These are phyloP conservation scores for Amorpha juglandis DNA, from an alignment of 2,888 invertebrate species.

Conservation along the genomic window DNA sequence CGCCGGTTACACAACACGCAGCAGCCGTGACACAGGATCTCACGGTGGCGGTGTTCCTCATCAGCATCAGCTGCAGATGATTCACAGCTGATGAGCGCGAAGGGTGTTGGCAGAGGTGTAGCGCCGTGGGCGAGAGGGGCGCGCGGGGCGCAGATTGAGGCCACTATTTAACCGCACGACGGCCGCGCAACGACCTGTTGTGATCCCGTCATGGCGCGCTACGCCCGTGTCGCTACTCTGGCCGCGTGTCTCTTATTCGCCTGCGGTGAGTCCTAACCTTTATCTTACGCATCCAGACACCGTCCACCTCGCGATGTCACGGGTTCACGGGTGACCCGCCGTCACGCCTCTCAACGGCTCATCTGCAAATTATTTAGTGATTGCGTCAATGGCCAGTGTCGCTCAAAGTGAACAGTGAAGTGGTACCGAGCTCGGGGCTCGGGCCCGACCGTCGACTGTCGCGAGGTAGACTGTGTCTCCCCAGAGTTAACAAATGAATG, in stretches of 20 bases:
- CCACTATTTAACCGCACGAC: slow-evolving; percentile 83
- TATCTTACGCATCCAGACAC: slow-evolving; percentile 76
- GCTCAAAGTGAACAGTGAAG: slow-evolving; percentile 78
- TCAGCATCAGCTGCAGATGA: slow-evolving; percentile 63
- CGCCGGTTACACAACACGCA: not conserved
- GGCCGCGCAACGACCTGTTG: slow-evolving; percentile 84
- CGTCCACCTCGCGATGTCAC: slow-evolving; percentile 79
- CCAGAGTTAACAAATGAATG: slow-evolving; percentile 65
- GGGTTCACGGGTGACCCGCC: slow-evolving; percentile 70
- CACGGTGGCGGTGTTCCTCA: not conserved
- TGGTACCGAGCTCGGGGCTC: slow-evolving; percentile 51
- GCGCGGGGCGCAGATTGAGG: slow-evolving; percentile 83
- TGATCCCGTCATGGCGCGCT: slow-evolving; percentile 85
- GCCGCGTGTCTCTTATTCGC: slow-evolving; percentile 83
- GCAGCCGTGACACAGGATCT: slow-evolving; percentile 2
- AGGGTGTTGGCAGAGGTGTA: slow-evolving; percentile 78
- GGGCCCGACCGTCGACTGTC: slow-evolving; percentile 46
- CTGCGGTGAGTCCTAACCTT: slow-evolving; percentile 84
- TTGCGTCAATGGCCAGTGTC: slow-evolving; percentile 68
- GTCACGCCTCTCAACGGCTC: slow-evolving; percentile 54
- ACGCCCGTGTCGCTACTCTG: slow-evolving; percentile 84
- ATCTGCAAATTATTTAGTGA: slow-evolving; percentile 65
- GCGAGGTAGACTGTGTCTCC: slow-evolving; percentile 73
- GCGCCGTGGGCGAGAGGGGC: slow-evolving; percentile 81
- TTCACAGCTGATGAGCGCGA: slow-evolving; percentile 77